phyloP scores from a whole-genome alignment of 1,140 invertebrate genomes.

The Bursaphelenchus mucronatus region DNA sequence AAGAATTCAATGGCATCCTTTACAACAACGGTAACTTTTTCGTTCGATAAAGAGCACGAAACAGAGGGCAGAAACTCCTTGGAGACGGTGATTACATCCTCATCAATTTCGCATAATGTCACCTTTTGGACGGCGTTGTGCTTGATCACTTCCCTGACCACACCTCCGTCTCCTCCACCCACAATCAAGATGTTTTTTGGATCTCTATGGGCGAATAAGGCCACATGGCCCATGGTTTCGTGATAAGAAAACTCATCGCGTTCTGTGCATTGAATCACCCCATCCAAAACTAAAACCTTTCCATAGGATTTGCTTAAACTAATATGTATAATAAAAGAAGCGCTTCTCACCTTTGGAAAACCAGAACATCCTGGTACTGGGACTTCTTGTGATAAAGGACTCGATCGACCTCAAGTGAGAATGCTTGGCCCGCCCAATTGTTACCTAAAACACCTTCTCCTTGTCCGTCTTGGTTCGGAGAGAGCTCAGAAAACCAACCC shows the following conservation, averaged over 20 bases:
- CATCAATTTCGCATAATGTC: conserved; percentile 89
- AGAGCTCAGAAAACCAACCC: conserved; percentile 81
- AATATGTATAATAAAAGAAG: background rate
- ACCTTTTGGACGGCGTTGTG: conserved; percentile 81
- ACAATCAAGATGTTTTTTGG: conserved; percentile 74
- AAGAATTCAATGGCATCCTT: conserved; percentile 93
- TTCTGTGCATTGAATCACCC: conserved; percentile 92
- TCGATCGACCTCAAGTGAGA: conserved; percentile 81
- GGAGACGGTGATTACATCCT: conserved; percentile 80
- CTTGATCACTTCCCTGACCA: conserved; percentile 86
- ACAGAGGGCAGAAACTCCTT: conserved; percentile 84
- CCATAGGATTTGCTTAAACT: conserved; percentile 75
- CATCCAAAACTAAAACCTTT: conserved; percentile 82
- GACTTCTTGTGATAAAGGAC: conserved; percentile 78
- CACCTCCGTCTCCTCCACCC: conserved; percentile 85
- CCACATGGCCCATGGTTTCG: conserved; percentile 93
- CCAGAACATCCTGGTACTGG: conserved; percentile 80
- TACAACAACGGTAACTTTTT: conserved; percentile 78
- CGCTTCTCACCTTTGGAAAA: conserved; percentile 75
- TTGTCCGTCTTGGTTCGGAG: conserved; percentile 38
- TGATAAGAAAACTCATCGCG: conserved; percentile 95
- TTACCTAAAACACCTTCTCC: conserved; percentile 67
- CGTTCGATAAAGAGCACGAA: conserved; percentile 76
- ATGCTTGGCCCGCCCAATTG: conserved; percentile 83
- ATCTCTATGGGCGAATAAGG: conserved; percentile 78